Base-by-base conservation (phyloP, 2,797 vertebrate genomes). In the Poecilia velifera region DNA sequence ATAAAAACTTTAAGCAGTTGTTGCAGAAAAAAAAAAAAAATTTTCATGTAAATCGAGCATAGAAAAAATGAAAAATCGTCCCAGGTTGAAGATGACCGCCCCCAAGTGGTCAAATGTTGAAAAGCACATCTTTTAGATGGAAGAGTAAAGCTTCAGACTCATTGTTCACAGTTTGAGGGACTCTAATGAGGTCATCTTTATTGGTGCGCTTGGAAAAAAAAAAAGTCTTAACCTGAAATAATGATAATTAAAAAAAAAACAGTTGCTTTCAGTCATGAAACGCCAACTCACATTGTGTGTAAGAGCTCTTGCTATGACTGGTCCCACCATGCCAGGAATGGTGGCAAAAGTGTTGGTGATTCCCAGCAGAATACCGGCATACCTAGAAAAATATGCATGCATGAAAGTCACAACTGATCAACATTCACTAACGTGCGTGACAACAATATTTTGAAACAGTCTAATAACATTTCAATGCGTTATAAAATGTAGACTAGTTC, bases 291-390 rank as follows among this genome's bases (percentile, higher is more conserved):
- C 98, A 20, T 96, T 86, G 77, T 90, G 95, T 77, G 98, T 99
- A 76, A 99, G 94, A 39, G 78, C 93, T 91, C 96, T 97, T 51
- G 96, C 98, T 84, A 99, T 97, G 87, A 99, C 94, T 41, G 98
- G 98, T 55, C 98, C 98, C 80, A 98, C 95, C 98, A 99, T 99
- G 81, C 98, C 98, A 71, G 98, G 98, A 76, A 99, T 97, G 71
- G 98, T 99, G 76, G 96, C 98, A 91, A 99, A 99, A n/a, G 97
- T 95, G 94, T 99, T 99, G 89, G 98, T 99, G 94, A 99, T 99
- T 83, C 98, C 98, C 86, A 99, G 96, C 57, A 99, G 97, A 87
- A 99, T 97, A 28, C 98, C 98, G 66, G 98, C 98, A 89, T 97
- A 99, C 36, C 98, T 99, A 80, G 9, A 45, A 45, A 84, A 28